Conservation (phyloP, 2,797 vertebrate genomes). For the Morelia viridis region DNA sequence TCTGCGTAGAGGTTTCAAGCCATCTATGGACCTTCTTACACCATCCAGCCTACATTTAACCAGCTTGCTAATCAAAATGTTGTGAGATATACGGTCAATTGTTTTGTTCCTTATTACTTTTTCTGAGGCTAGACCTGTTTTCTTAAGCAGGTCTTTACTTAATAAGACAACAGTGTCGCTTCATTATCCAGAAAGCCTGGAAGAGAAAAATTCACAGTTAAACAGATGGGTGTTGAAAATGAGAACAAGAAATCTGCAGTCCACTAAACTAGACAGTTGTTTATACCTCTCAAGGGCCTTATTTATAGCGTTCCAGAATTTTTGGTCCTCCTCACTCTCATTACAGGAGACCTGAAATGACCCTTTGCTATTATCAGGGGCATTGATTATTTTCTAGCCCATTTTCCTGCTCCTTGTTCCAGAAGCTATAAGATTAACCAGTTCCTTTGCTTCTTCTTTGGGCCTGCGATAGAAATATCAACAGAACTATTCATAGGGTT, state of each 20-base stretch:
- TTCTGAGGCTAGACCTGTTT: background rate
- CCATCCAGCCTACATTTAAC: background rate
- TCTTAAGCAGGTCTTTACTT: background rate
- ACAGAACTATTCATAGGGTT: background rate
- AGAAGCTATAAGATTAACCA: background rate
- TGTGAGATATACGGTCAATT: background rate
- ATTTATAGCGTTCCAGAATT: background rate
- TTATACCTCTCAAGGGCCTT: background rate
- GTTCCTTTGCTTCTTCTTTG: background rate
- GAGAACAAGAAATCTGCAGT: background rate
- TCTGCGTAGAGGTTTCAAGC: background rate
- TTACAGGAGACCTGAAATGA: background rate
- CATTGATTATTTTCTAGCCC: background rate
- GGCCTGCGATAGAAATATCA: background rate
- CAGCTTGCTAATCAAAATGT: background rate
- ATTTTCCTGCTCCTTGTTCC: background rate
- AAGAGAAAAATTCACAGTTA: background rate
- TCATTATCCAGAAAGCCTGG: background rate
- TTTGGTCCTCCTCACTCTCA: slow-evolving; percentile 28
- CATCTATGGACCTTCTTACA: background rate
- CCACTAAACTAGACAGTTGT: slow-evolving; percentile 14
- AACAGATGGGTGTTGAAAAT: fast-evolving
- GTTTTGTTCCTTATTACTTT: background rate
- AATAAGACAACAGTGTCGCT: background rate
- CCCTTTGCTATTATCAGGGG: slow-evolving; percentile 8